These are phyloP conservation scores for Perizoma affinitatum DNA, from an alignment of 2,888 invertebrate genomes.

Conservation along the genomic window DNA sequence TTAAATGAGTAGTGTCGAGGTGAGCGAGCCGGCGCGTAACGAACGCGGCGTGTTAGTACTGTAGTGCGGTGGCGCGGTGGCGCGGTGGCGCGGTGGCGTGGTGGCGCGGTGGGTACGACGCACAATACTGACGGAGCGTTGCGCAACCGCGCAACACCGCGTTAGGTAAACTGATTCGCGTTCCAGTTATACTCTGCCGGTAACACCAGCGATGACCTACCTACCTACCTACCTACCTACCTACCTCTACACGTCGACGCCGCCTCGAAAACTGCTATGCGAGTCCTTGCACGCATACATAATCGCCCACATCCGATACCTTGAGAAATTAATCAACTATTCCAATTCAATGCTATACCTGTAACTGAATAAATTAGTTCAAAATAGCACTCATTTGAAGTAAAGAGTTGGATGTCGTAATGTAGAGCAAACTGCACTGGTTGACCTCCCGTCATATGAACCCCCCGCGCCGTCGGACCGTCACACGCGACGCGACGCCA, in stretches of 20 bases:
- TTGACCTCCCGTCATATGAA: not conserved
- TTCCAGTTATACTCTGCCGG: not conserved
- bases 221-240: not conserved
- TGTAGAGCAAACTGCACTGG: not conserved
- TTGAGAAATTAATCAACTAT: not conserved
- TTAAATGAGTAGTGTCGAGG: conserved; percentile 12
- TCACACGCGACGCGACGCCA: too few relatives aligned
- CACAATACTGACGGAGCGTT: too few relatives aligned
- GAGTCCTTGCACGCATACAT: not conserved
- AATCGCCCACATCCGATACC: not conserved
- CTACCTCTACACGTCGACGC: not conserved
- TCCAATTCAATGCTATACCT: not conserved
- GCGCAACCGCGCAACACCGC: conserved; percentile 15
- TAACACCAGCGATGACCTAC: not conserved
- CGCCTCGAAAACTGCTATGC: not conserved
- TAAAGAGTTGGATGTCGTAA: not conserved
- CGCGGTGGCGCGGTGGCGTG: too few relatives aligned
- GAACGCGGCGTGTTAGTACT: not conserved
- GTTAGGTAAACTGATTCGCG: conserved; percentile 14
- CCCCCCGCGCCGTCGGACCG: too few relatives aligned
- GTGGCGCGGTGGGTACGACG: too few relatives aligned
- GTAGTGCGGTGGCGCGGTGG: too few relatives aligned
- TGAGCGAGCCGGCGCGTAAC: conserved; percentile 10
- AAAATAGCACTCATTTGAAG: not conserved
- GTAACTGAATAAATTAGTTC: not conserved